Conservation (phyloP, 1,140 invertebrate species). For the Platorchestia sp. region DNA sequence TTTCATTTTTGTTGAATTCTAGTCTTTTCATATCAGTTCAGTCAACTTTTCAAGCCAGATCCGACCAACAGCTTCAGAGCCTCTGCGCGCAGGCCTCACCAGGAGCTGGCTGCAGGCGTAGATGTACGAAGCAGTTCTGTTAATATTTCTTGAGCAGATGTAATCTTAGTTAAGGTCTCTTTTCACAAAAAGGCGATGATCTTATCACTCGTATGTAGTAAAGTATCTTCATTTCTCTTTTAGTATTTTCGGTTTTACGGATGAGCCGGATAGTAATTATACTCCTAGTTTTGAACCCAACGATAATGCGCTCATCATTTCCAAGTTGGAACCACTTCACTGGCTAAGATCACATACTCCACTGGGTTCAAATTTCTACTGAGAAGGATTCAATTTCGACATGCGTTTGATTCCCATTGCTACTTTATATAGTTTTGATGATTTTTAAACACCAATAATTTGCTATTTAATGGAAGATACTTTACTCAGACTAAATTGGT, state of each 20-base stretch:
- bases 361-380: neutral
- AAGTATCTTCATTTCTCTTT: neutral
- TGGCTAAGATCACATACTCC: neutral
- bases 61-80: neutral
- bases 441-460: neutral
- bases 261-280: neutral
- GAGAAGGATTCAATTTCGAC: neutral
- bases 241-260: neutral
- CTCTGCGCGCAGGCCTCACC: neutral
- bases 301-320: neutral
- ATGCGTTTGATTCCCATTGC: neutral
- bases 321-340: neutral
- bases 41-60: neutral
- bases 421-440: neutral
- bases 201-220: slow-evolving; percentile 42
- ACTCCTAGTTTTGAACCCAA: neutral
- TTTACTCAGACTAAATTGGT: slow-evolving; percentile 42
- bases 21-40: neutral
- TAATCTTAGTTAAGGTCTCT: slow-evolving; percentile 50
- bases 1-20: neutral
- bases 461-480: slow-evolving; percentile 35
- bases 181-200: slow-evolving; percentile 51
- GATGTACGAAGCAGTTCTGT: neutral
- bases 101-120: neutral
- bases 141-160: slow-evolving; percentile 42